Evolutionary conservation across 2,888 invertebrate genomes (phyloP), one percentile per base, ranked within the genome.

Genomic region (Polydrusus tereticollis): DNA sequence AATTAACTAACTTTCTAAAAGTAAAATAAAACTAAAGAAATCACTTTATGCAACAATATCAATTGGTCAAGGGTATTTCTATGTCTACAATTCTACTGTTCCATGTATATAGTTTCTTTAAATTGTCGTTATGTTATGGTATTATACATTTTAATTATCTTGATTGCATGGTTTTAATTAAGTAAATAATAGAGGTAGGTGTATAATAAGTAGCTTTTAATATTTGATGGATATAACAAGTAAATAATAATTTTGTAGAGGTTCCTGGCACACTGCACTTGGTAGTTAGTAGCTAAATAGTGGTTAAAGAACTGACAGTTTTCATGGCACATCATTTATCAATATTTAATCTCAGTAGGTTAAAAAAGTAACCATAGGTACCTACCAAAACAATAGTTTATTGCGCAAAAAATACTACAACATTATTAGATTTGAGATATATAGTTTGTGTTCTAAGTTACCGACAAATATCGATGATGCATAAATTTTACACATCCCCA

Each of bases 111-210:
- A 21, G 10, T n/a, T 23, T 59, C 52, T 38, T 38, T 52, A 14
- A 20, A 8, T 21, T 14, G 18, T 26, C 33, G 57, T 18, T 43
- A 26, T 23, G 43, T 41, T 65, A n/a, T 45, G 43, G 43, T 45
- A 47, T 60, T 60, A 52, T 52, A 52, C 52, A 36, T 52, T 62
- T 60, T 21, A 33, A 62, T 69, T 63, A 47, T 43, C 57, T 57
- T 58, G 55, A 63, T 69, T 69, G 63, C 62, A 45, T 52, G 69
- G 14, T 29, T 52, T 36, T 55, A 41, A 69, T 62, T 69, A 60
- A 62, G 4, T 41, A 26, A 36, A 52, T 60, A 62, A 62, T 52
- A 55, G 21, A 36, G 29, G 62, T 62, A 69, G 43, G 60, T 68
- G 59, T 58, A 38, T 52, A 66, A 33, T 57, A 63, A 21, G 64